Conservation (phyloP, 2,113 vertebrate species). For the Polypterus senegalus region DNA sequence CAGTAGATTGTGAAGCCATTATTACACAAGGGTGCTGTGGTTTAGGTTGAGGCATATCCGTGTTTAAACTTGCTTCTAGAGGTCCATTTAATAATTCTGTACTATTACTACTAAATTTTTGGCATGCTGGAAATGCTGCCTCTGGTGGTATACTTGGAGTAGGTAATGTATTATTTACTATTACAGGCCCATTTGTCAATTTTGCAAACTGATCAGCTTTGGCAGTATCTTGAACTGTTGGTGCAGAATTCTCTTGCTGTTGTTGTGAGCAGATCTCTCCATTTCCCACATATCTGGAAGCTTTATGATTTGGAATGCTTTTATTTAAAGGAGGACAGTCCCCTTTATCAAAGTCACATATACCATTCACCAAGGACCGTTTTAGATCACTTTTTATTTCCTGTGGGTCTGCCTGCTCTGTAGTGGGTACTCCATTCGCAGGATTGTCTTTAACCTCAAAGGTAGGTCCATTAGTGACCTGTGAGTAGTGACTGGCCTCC, state of each 20-base stretch:
- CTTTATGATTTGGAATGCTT: slow-evolving; percentile 99
- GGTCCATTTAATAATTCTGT: slow-evolving; percentile 89
- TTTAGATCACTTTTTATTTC: slow-evolving; percentile 74
- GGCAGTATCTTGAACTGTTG: slow-evolving; percentile 88
- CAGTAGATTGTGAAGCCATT: slow-evolving; percentile 64
- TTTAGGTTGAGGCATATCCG: slow-evolving; percentile 61
- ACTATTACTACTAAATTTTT: slow-evolving; percentile 59
- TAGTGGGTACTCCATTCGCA: slow-evolving; percentile 73
- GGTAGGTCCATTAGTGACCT: slow-evolving; percentile 78
- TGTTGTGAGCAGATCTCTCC: slow-evolving; percentile 78
- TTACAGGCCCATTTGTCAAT: slow-evolving; percentile 83
- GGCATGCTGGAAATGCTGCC: slow-evolving; percentile 49
- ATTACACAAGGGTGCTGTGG: slow-evolving; percentile 75
- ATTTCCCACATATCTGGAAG: slow-evolving; percentile 98
- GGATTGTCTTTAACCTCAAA: slow-evolving; percentile 66
- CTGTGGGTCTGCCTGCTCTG: slow-evolving; percentile 53
- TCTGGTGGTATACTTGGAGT: slow-evolving; percentile 53
- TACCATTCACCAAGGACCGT: slow-evolving; percentile 86
- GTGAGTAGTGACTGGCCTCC: slow-evolving; percentile 59
- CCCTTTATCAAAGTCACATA: slow-evolving; percentile 91
- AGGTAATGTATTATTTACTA: slow-evolving; percentile 59
- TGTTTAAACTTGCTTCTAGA: slow-evolving; percentile 68
- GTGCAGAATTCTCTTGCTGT: slow-evolving; percentile 62
- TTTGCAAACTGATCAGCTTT: slow-evolving; percentile 90
- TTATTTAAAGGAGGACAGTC: slow-evolving; percentile 81